Evolutionary conservation across 2,113 vertebrate species (phyloP), one percentile per base, ranked within the genome.

Genomic region (Phalacrocorax carbo): DNA sequence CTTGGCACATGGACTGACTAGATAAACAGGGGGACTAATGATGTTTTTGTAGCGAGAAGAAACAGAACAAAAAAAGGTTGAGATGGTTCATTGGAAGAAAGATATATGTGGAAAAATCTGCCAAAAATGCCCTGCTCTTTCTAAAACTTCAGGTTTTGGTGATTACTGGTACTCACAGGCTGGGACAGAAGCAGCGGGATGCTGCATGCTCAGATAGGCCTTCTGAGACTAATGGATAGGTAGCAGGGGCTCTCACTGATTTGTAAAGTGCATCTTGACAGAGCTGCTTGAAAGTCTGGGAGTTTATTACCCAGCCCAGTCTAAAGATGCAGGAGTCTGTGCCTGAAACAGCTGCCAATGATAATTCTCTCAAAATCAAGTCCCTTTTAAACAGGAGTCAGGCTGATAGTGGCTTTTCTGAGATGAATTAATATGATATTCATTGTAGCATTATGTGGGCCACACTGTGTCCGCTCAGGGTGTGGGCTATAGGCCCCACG

Each of bases 191-290:
- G 71, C 11, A 82, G 34, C 44, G 65, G 58, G 34, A 52, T 88
- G 44, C 44, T 70, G 6, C 0, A 2, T 64, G 30, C 49, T 95
- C 54, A 65, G 18, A 70, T 40, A 48, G 34, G 15, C 66, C 68
- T 23, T 86, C 68, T 96, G 29, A 62, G 69, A 46, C 46, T 70
- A 86, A 88, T 65, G 90, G 48, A 7, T 76, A 80, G 15, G 38
- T 88, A 71, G 57, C 1, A 1, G 32, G 36, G 51, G 11, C 27
- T 34, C 7, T 60, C 76, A 88, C 6, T 93, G 89, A 70, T 89
- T 91, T 89, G 26, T 81, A 29, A 85, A 85, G 57, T 79, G 79
- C 52, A 29, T 84, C 80, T 88, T 81, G 30, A 81, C 14, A 49
- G 68, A 77, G 51, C 46, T 93, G 21, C 68, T 76, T 51, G 23